Conservation (phyloP, 2,797 vertebrate species). For the Pristis pectinata region DNA sequence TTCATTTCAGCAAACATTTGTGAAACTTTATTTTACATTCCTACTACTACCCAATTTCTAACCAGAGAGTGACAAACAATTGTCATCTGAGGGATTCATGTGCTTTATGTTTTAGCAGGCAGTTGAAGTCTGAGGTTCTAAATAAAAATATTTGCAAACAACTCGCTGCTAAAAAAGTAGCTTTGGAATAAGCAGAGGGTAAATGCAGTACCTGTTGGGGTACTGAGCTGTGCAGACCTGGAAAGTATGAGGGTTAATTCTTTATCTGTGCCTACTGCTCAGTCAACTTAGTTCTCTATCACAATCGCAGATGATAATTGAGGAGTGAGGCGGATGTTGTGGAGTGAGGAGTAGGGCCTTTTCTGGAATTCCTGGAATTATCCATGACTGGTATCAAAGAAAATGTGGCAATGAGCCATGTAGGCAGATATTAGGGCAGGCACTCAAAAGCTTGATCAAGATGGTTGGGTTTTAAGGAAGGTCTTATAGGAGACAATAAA, state of each 20-base stretch:
- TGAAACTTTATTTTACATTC: not conserved
- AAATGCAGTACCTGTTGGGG: not conserved
- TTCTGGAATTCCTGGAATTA: not conserved
- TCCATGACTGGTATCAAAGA: not conserved
- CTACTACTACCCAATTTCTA: not conserved
- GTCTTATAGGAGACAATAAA: no score
- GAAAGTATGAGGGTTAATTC: no score
- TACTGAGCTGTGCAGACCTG: not conserved
- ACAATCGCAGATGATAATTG: not conserved
- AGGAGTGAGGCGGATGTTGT: not conserved
- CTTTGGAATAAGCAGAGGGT: not conserved
- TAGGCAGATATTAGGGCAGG: no score
- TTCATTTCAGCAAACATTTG: not conserved
- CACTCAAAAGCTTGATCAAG: no score
- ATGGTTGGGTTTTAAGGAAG: no score
- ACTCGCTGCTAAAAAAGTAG: not conserved
- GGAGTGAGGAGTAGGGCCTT: not conserved
- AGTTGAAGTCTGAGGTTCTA: not conserved
- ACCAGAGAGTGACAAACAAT: not conserved
- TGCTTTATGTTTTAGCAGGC: not conserved
- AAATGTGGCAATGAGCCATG: no score
- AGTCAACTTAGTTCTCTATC: not conserved
- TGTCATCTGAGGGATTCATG: not conserved
- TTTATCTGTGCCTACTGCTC: no score
- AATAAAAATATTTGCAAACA: not conserved